Conservation (phyloP, 2,113 vertebrate genomes). For the Cyprinodon brontotheroides region DNA sequence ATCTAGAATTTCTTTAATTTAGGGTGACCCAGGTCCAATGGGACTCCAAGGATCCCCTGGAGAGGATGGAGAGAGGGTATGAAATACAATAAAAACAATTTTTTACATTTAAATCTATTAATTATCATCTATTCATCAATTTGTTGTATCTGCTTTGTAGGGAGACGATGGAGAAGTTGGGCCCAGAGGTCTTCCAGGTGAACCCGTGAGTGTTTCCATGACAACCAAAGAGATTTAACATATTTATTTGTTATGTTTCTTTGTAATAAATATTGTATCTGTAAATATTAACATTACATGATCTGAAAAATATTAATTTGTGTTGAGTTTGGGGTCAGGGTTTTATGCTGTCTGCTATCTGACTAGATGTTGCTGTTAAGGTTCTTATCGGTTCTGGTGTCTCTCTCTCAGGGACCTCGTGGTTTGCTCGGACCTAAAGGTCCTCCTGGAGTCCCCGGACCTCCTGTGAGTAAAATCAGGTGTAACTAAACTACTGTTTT, state of each 20-base stretch:
- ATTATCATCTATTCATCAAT: not conserved
- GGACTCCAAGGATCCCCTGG: slow-evolving; percentile 87
- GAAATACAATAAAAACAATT: not conserved
- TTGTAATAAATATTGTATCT: not conserved
- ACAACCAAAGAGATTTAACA: slow-evolving; percentile 19
- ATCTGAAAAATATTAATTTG: not conserved
- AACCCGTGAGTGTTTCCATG: slow-evolving; percentile 87
- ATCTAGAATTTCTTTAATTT: not conserved
- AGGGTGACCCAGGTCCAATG: slow-evolving; percentile 89
- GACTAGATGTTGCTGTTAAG: not conserved
- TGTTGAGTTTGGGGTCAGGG: not conserved
- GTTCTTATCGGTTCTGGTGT: slow-evolving; percentile 13
- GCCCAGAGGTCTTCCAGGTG: slow-evolving; percentile 94
- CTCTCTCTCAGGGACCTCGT: slow-evolving; percentile 86
- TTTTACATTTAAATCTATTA: not conserved
- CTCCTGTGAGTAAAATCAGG: slow-evolving; percentile 85
- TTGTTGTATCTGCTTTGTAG: slow-evolving; percentile 71
- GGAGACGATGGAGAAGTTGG: slow-evolving; percentile 97
- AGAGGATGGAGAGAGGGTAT: slow-evolving; percentile 95
- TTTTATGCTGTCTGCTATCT: not conserved
- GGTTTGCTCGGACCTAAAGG: slow-evolving; percentile 94
- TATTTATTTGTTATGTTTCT: not conserved
- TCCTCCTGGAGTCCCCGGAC: slow-evolving; percentile 88
- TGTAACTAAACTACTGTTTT: slow-evolving; percentile 1
- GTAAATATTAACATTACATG: not conserved